phyloP scores from a whole-genome alignment of 1,140 invertebrate genomes.

The Papilio polyxenes region DNA sequence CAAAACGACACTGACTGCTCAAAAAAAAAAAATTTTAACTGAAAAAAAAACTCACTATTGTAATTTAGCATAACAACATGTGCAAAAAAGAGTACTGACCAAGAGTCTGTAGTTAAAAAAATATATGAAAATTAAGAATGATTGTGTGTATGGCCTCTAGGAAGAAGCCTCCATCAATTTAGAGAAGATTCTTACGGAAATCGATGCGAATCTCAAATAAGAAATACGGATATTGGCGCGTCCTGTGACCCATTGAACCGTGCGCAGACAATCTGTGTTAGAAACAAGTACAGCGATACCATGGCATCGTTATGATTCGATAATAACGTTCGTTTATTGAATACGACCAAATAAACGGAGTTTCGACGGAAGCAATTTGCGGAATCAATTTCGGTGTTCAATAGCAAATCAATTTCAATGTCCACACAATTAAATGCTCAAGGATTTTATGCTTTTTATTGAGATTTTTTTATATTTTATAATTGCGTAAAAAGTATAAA shows the following conservation, averaged over 20 bases:
- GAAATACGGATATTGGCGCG: conserved; percentile 46
- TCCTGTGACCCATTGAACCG: conserved; percentile 49
- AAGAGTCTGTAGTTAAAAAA: too few species aligned
- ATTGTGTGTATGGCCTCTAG: conserved; percentile 2
- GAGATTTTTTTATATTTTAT: too few species aligned
- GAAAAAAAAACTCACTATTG: too few species aligned
- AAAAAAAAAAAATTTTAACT: too few species aligned
- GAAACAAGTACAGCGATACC: conserved; percentile 47
- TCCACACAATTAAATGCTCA: conserved; percentile 1
- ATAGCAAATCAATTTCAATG: background rate
- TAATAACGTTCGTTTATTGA: conserved; percentile 25
- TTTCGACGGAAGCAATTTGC: conserved; percentile 22
- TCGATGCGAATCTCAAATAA: conserved; percentile 27
- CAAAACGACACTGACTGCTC: too few species aligned
- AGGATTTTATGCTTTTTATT: background rate
- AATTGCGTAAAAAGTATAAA: too few species aligned
- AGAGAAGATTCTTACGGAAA: background rate
- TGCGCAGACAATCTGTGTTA: conserved; percentile 48
- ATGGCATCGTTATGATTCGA: conserved; percentile 34
- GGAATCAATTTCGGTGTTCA: conserved; percentile 19
- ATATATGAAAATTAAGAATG: background rate
- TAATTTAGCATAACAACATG: too few species aligned
- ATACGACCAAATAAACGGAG: conserved; percentile 3
- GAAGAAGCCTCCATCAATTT: background rate
- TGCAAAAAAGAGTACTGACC: too few species aligned